phyloP scores from a whole-genome alignment of 2,888 invertebrate species.

The Noctua pronuba region DNA sequence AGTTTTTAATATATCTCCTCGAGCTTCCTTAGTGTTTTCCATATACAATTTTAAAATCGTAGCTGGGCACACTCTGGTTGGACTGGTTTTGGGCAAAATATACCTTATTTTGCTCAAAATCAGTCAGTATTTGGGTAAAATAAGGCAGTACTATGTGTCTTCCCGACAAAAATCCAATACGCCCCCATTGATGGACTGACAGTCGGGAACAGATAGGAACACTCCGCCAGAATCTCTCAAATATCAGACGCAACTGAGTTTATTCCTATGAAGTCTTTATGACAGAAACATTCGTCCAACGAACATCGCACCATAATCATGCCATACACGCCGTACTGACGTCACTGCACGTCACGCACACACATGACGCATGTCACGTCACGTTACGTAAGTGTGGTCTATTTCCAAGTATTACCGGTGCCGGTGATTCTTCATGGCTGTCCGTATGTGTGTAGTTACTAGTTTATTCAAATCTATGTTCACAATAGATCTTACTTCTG shows the following conservation, averaged over 20 bases:
- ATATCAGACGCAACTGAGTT: background rate
- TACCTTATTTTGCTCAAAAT: too few relatives aligned
- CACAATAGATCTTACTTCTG: background rate
- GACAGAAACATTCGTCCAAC: background rate
- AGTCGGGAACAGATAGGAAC: too few relatives aligned
- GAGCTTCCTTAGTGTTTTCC: too few relatives aligned
- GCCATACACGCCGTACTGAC: slow-evolving; percentile 31
- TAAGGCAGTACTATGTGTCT: too few relatives aligned
- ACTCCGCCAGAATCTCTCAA: background rate
- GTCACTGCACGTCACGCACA: slow-evolving; percentile 43
- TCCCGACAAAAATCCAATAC: too few relatives aligned
- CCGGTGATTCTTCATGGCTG: slow-evolving; percentile 34
- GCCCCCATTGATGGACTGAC: too few relatives aligned
- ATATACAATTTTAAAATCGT: too few relatives aligned
- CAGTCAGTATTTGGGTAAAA: too few relatives aligned
- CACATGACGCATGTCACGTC: slow-evolving; percentile 44
- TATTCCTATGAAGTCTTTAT: background rate
- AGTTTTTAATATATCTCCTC: too few relatives aligned
- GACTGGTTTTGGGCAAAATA: too few relatives aligned
- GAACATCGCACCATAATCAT: slow-evolving; percentile 29
- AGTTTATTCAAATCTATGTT: background rate
- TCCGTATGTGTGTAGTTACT: background rate
- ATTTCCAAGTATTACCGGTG: slow-evolving; percentile 40
- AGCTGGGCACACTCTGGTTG: too few relatives aligned
- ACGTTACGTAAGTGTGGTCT: slow-evolving; percentile 44